Evolutionary conservation across 2,888 invertebrate species (phyloP), one percentile per base, ranked within the genome.

Genomic region (Scotopteryx bipunctaria): DNA sequence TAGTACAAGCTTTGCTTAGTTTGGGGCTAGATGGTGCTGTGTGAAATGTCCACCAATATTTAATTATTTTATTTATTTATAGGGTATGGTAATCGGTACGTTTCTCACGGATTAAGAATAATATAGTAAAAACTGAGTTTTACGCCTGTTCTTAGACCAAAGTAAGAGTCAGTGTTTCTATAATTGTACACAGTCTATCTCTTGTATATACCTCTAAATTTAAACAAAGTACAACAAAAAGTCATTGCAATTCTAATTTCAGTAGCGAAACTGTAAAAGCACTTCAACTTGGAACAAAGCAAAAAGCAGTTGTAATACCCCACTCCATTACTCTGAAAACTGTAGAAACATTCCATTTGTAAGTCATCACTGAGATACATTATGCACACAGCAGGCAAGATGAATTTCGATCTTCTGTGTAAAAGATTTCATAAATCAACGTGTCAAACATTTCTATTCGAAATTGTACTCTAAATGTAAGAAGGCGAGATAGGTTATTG

Each of bases 331-430:
- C 40, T 36, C n/a, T 32, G 36, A 37, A 29, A 54, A 27, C 13
- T 37, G 41, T 2, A 14, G 33, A 33, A 44, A 35, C 35, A 40
- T 45, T 45, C 5, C 15, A 46, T 44, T 51, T 47, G 40, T 40
- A 55, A 51, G 51, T 47, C 40, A 44, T 44, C 51, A 29, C 35
- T 32, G 27, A 50, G 21, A 51, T 47, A 50, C 27, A 54, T 59
- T 56, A 59, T 55, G 47, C 46, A 57, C 37, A 42, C 42, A 44
- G 42, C 47, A 49, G 38, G 38, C 47, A 38, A 50, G 47, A 53
- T 53, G 25, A 45, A 49, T 43, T 23, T 14, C 42, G 9, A 25
- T 29, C 27, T 48, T 44, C 43, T 14, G n/a, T 11, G 35, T 35
- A 27, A 32, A 48, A 43, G 29, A 44, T 47, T 51, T 42, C 38